A percentile compares a stretch with the other conserved stretches of the same genome.
Evolutionary conservation across 2,888 invertebrate species (phyloP).

Genomic region (Caenorhabditis japonica): DNA sequence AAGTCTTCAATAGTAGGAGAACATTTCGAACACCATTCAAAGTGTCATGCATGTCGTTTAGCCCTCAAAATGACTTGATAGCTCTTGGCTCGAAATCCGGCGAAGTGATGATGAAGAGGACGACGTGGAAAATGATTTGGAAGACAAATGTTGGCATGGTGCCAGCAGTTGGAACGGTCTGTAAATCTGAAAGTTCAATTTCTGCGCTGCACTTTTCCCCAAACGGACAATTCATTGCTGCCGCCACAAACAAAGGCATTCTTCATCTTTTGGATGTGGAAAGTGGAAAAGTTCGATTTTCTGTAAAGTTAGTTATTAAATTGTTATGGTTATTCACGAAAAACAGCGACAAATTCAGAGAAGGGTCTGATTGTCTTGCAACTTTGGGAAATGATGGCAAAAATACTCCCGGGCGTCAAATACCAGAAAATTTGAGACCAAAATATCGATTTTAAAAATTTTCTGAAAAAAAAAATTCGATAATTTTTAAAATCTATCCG

Average conservation of each 20-base stretch:
- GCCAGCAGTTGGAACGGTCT: slow-evolving; percentile 26
- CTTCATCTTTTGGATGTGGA: slow-evolving; percentile 65
- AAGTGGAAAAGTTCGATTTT: slow-evolving; percentile 47
- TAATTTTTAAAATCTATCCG: too few species aligned
- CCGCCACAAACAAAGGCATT: slow-evolving; percentile 61
- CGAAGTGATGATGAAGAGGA: slow-evolving; percentile 66
- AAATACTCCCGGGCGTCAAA: too few species aligned
- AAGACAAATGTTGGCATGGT: slow-evolving; percentile 52
- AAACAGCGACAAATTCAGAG: too few species aligned
- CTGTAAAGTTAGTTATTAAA: slow-evolving; percentile 18
- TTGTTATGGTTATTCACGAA: too few species aligned
- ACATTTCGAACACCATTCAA: slow-evolving; percentile 59
- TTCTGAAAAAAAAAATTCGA: too few species aligned
- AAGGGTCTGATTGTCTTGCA: too few species aligned
- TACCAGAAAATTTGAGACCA: too few species aligned
- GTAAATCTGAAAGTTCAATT: slow-evolving; percentile 28
- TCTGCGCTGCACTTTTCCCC: slow-evolving; percentile 58
- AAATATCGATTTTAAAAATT: too few species aligned
- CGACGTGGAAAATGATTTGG: slow-evolving; percentile 72
- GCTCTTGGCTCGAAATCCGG: slow-evolving; percentile 69
- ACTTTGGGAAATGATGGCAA: too few species aligned
- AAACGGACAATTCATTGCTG: slow-evolving; percentile 65
- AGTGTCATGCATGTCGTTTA: slow-evolving; percentile 54
- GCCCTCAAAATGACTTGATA: slow-evolving; percentile 63
- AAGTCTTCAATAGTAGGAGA: slow-evolving; percentile 24